A percentile compares a stretch with the other conserved stretches of the same genome.
phyloP scores from a whole-genome alignment of 2,113 vertebrate species.

The Patagioenas fasciata region DNA sequence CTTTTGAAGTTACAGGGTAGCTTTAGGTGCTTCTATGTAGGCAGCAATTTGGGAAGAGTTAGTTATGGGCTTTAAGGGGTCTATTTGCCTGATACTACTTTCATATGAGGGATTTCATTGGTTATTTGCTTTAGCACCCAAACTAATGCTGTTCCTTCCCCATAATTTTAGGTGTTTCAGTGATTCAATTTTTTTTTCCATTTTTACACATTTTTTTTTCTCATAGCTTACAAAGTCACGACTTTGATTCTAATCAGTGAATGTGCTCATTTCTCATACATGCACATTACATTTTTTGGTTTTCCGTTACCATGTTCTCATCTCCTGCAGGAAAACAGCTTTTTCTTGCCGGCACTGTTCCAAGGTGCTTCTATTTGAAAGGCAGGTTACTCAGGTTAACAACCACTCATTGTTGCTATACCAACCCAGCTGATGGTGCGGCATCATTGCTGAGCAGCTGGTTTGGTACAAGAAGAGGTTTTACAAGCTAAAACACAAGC shows the following conservation, averaged over 20 bases:
- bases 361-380: not conserved
- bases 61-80: not conserved
- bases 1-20: not conserved
- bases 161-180: not conserved
- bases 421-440: not conserved
- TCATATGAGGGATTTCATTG: not conserved
- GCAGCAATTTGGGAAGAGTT: not conserved
- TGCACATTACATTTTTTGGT: rapidly evolving
- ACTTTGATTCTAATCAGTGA: not conserved
- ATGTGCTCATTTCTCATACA: not conserved
- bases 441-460: not conserved
- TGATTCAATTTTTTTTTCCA: not conserved
- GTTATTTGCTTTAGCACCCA: not conserved
- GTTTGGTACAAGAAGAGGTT: not conserved
- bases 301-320: not conserved
- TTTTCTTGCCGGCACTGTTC: rapidly evolving
- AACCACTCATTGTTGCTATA: not conserved
- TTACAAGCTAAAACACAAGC: not conserved
- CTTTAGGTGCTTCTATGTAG: not conserved
- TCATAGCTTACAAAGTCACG: not conserved
- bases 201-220: not conserved
- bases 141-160: not conserved
- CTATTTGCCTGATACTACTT: not conserved
- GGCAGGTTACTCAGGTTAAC: not conserved
- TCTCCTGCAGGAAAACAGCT: not conserved